phyloP scores from a whole-genome alignment of 2,888 invertebrate species.

The Pegoplata infirma region DNA sequence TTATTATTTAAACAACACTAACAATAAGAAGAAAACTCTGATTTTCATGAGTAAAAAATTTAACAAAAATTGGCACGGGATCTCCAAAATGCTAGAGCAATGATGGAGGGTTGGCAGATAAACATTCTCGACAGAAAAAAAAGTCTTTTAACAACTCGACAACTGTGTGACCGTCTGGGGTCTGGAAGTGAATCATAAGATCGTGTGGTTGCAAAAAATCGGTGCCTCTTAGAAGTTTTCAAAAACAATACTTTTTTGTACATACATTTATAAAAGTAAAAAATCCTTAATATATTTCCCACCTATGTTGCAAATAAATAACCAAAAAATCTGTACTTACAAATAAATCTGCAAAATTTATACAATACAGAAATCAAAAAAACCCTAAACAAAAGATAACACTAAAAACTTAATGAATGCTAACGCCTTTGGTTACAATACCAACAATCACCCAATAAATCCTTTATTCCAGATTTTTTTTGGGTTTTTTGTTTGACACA shows the following conservation, averaged over 20 bases:
- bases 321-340: not conserved
- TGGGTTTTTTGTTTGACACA: not conserved
- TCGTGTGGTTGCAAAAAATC: too few species aligned
- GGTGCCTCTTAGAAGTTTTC: not conserved
- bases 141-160: too few species aligned
- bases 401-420: slow-evolving; percentile 13
- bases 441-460: not conserved
- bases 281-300: not conserved
- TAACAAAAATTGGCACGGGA: too few species aligned
- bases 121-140: too few species aligned
- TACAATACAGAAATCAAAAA: not conserved
- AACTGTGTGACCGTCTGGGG: too few species aligned
- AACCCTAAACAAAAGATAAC: not conserved
- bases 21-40: too few species aligned
- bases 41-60: too few species aligned
- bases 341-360: slow-evolving; percentile 1
- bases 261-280: not conserved
- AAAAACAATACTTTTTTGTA: not conserved
- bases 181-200: too few species aligned
- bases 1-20: too few species aligned
- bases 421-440: slow-evolving; percentile 19
- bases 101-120: too few species aligned
- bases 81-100: too few species aligned
- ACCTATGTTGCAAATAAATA: not conserved
- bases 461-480: not conserved